These are phyloP conservation scores for Drosophila borborema DNA, from an alignment of 2,888 invertebrate species.

Conservation along the genomic window DNA sequence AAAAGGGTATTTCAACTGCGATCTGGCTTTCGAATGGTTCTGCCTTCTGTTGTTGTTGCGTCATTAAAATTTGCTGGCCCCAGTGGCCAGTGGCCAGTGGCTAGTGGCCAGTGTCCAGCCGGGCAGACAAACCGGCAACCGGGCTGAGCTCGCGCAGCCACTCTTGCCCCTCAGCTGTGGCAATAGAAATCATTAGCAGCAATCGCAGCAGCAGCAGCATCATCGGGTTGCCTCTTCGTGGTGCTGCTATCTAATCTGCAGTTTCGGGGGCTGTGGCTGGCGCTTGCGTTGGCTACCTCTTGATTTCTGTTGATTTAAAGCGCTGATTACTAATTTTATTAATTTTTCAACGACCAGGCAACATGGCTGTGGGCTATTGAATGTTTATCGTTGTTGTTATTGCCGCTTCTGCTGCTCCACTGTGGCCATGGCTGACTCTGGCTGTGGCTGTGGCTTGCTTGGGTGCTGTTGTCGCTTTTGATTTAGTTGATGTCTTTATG, in stretches of 20 bases:
- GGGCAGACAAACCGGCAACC: conserved; percentile 66
- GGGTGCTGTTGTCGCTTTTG: conserved; percentile 78
- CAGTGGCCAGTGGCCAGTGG: conserved; percentile 29
- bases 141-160: conserved; percentile 18
- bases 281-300: conserved; percentile 61
- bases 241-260: conserved; percentile 81
- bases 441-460: conserved; percentile 41
- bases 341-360: conserved; percentile 75
- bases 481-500: conserved; percentile 82
- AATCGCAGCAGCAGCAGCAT: conserved; percentile 28
- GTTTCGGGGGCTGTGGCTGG: conserved; percentile 47
- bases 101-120: conserved; percentile 35
- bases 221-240: conserved; percentile 12
- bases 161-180: conserved; percentile 45
- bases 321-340: conserved; percentile 80
- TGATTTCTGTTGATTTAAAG: conserved; percentile 75
- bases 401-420: conserved; percentile 36
- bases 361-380: conserved; percentile 47
- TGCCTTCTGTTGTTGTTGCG: conserved; percentile 41
- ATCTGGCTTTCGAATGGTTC: not conserved
- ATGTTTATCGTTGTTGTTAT: conserved; percentile 39
- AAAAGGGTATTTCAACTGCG: conserved; percentile 39
- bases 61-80: conserved; percentile 66
- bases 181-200: conserved; percentile 80
- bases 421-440: conserved; percentile 26